Evolutionary conservation across 2,113 vertebrate species (phyloP).

Genomic region (Scolopax mira): DNA sequence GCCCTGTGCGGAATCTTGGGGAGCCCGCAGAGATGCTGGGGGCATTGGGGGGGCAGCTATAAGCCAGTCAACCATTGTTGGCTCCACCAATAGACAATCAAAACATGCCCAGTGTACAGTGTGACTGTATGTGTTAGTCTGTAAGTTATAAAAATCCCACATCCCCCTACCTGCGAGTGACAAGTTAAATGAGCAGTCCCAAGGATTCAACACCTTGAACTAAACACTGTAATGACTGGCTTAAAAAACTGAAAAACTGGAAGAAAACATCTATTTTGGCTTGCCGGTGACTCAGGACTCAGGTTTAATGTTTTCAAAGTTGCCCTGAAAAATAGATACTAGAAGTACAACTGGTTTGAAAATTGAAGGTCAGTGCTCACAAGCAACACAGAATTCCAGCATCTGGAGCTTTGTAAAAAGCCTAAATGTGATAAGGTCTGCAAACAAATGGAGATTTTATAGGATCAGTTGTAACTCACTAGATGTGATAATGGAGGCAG

Average conservation of each 20-base stretch:
- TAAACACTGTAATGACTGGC: neutral
- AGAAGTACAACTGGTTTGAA: neutral
- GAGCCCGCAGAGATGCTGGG: neutral
- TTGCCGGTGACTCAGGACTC: neutral
- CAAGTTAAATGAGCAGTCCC: neutral
- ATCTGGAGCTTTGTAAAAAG: neutral
- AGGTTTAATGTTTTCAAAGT: neutral
- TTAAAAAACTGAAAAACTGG: neutral
- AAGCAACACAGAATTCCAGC: neutral
- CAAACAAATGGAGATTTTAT: neutral
- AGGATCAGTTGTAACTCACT: neutral
- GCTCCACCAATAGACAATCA: neutral
- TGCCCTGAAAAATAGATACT: neutral
- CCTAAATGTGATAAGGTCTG: neutral
- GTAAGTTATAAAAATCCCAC: neutral
- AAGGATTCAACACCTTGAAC: neutral
- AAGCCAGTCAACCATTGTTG: neutral
- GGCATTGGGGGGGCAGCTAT: neutral
- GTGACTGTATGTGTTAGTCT: neutral
- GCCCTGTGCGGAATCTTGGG: fast-evolving
- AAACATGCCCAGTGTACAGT: neutral
- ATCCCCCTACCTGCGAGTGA: neutral
- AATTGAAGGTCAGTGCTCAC: neutral
- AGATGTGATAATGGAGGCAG: neutral
- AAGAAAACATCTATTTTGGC: neutral